Evolutionary conservation across 2,113 vertebrate species (phyloP), one percentile per base, ranked within the genome.

Genomic region (Psilopogon haemacephalus): DNA sequence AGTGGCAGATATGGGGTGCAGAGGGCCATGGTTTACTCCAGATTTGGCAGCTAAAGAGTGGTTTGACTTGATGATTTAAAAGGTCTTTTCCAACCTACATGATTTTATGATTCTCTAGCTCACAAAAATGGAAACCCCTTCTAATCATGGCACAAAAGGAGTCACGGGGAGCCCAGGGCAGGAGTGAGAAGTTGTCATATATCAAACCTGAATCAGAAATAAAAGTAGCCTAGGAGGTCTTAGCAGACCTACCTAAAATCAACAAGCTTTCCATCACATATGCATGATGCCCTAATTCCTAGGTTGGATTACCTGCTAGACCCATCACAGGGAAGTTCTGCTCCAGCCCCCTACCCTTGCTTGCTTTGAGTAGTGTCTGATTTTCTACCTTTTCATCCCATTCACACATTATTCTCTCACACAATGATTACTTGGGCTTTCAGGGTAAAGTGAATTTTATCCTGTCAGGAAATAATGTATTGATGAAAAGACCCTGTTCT

Each of bases 341-440:
- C 94, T 89, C 21, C 42, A 94, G 12, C 35, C 64, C 63, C 82
- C 52, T 89, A 68, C 83, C 82, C 46, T 52, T 83, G 23, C 63
- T 87, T 56, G 79, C 89, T 92, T 88, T 96, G 75, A 86, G 56
- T 64, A 87, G 62, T 91, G 59, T 27, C 70, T 93, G 84, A 84
- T 87, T 91, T 96, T 83, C 48, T 88, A 77, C 77, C 95, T 94
- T 94, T 95, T 94, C 62, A 96, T 92, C 64, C 87, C 82, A 91
- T 93, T 95, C 89, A 93, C 56, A 54, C 56, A 37, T 91, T 88
- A 92, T 50, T 80, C 33, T 77, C 5, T 78, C 85, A 81, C 83
- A 96, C 35, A 91, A 80, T 84, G 89, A 95, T 91, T 91, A 92
- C 89, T 84, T 80, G 35, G 78, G 60, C 68, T 94, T 94, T 90